Percentiles rank a stretch among this genome's conserved stretches.
phyloP scores from a whole-genome alignment of 1,140 invertebrate genomes.

The Drosophila guanche region DNA sequence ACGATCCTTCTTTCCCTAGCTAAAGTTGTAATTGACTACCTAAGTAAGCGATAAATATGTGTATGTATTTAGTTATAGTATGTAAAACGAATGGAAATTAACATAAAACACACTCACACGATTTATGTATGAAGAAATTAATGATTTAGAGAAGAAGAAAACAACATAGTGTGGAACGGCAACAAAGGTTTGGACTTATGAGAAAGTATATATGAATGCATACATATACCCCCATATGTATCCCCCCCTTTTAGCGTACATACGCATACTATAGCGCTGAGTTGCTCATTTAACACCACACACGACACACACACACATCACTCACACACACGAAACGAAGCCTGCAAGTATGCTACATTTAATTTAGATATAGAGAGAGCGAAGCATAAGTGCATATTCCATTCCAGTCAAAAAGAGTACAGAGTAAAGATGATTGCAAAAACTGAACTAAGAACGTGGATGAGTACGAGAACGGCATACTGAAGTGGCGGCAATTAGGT shows the following conservation, averaged over 20 bases:
- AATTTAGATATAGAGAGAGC: constrained; percentile 78
- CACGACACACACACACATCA: constrained; percentile 41
- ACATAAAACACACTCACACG: constrained; percentile 44
- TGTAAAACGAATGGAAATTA: constrained; percentile 47
- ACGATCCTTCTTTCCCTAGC: constrained; percentile 21
- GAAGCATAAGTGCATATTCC: constrained; percentile 56
- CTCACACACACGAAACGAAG: constrained; percentile 21
- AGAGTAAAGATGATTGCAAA: constrained; percentile 16
- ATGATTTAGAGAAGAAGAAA: constrained; percentile 67
- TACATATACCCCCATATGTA: constrained; percentile 29
- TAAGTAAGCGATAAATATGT: constrained; percentile 66
- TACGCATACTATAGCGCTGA: constrained; percentile 55
- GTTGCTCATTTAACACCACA: constrained; percentile 69
- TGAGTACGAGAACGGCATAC: constrained; percentile 55
- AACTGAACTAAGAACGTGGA: constrained; percentile 40
- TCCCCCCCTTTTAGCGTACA: constrained; percentile 24
- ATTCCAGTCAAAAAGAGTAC: constrained; percentile 58
- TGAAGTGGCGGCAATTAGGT: constrained; percentile 75
- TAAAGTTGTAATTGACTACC: constrained; percentile 61
- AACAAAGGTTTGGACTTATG: constrained; percentile 67
- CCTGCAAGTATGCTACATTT: constrained; percentile 63
- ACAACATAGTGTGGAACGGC: constrained; percentile 4
- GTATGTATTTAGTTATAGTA: constrained; percentile 75
- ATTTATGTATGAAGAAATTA: constrained; percentile 57
- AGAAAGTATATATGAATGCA: constrained; percentile 42